phyloP scores from a whole-genome alignment of 2,113 vertebrate species.

The Diadophis punctatus region DNA sequence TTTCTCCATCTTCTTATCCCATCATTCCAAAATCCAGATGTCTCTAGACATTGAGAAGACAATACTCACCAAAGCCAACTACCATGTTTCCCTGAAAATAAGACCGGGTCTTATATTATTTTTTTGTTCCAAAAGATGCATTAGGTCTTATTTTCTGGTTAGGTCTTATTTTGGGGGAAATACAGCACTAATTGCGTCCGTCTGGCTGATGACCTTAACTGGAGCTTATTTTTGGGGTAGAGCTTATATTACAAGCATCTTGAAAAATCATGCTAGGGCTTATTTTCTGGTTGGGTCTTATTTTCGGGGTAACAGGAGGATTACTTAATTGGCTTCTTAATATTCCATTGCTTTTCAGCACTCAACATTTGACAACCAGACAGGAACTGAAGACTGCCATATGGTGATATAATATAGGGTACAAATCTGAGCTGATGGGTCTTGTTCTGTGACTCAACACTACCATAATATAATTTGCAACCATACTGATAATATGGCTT shows the following conservation, averaged over 20 bases:
- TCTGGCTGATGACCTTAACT: no score
- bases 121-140: no score
- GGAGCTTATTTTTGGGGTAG: no score
- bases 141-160: no score
- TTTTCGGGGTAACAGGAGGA: not conserved
- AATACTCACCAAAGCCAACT: not conserved
- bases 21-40: not conserved
- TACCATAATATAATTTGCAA: not conserved
- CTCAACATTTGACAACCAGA: constrained; percentile 54
- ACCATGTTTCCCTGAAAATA: no score
- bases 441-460: constrained; percentile 29
- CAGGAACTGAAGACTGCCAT: constrained; percentile 15
- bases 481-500: not conserved
- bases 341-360: constrained; percentile 31
- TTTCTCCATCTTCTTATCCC: not conserved
- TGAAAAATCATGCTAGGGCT: no score
- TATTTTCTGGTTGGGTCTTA: no score
- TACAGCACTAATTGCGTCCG: no score
- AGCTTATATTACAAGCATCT: no score
- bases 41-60: constrained; percentile 10
- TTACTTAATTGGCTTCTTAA: constrained; percentile 29
- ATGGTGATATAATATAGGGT: constrained; percentile 8
- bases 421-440: not conserved
- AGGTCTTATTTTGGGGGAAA: no score
- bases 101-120: no score